phyloP scores from a whole-genome alignment of 2,113 vertebrate species.

The Mus pahari region DNA sequence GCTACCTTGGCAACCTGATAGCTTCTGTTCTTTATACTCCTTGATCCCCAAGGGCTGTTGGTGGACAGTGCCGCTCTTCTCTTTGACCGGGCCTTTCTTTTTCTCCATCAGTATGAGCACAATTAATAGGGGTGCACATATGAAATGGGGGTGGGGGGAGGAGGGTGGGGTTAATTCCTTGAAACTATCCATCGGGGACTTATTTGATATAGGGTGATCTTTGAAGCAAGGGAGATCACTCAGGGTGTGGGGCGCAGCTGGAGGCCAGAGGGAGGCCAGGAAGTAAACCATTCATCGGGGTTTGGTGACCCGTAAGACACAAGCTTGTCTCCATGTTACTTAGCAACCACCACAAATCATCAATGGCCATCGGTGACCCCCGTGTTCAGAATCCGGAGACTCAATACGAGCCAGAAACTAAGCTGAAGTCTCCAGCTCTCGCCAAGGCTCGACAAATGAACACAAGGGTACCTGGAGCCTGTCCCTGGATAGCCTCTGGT shows the following conservation, averaged over 20 bases:
- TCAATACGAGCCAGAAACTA: background rate
- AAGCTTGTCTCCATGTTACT: background rate
- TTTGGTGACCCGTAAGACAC: background rate
- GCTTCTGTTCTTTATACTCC: background rate
- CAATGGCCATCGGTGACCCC: background rate
- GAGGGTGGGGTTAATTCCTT: background rate
- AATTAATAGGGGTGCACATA: background rate
- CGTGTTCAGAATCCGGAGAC: background rate
- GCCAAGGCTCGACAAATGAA: background rate
- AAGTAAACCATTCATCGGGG: background rate
- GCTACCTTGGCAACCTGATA: background rate
- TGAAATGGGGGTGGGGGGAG: too few relatives aligned
- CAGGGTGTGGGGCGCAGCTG: background rate
- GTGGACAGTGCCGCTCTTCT: accelerated
- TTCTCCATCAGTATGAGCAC: background rate
- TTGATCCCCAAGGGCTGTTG: too few relatives aligned
- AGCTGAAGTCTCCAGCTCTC: background rate
- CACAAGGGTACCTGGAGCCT: background rate
- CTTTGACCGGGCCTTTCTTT: background rate
- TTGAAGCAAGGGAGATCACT: background rate
- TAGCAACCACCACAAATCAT: background rate
- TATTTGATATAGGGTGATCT: background rate
- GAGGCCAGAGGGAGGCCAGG: background rate
- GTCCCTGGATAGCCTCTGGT: background rate
- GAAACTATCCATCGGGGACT: background rate